phyloP scores from a whole-genome alignment of 2,888 invertebrate genomes.

The Cylloceria caligata region DNA sequence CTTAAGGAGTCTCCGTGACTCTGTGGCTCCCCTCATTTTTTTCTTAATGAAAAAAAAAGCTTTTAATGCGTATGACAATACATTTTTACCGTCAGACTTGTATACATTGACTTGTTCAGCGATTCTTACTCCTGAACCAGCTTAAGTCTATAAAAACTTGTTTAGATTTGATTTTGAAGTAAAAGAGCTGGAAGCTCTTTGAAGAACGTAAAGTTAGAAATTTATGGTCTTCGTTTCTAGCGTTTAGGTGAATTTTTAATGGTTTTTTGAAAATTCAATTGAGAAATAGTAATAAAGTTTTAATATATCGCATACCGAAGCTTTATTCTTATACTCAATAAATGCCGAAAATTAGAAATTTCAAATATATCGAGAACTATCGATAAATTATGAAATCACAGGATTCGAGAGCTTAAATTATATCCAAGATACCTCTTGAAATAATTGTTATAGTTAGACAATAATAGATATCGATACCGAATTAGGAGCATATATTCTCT shows the following conservation, averaged over 20 bases:
- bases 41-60: neutral
- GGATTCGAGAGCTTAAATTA: too few species aligned
- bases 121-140: neutral
- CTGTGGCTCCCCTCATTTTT: neutral
- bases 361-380: too few species aligned
- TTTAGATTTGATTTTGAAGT: neutral
- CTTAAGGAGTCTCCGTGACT: conserved; percentile 36
- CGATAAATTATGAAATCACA: too few species aligned
- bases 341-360: too few species aligned
- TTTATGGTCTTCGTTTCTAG: too few species aligned
- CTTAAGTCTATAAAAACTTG: neutral
- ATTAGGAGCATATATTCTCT: neutral
- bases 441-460: neutral
- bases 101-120: neutral
- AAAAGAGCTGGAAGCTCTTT: neutral
- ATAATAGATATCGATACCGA: neutral
- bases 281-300: too few species aligned
- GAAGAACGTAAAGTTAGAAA: too few species aligned
- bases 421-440: too few species aligned
- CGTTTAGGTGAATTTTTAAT: too few species aligned
- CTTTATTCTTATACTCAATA: too few species aligned
- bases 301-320: too few species aligned
- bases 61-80: conserved; percentile 44
- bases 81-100: neutral
- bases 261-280: too few species aligned